phyloP scores from a whole-genome alignment of 2,113 vertebrate species.

The Forbesichthys papilliferus region DNA sequence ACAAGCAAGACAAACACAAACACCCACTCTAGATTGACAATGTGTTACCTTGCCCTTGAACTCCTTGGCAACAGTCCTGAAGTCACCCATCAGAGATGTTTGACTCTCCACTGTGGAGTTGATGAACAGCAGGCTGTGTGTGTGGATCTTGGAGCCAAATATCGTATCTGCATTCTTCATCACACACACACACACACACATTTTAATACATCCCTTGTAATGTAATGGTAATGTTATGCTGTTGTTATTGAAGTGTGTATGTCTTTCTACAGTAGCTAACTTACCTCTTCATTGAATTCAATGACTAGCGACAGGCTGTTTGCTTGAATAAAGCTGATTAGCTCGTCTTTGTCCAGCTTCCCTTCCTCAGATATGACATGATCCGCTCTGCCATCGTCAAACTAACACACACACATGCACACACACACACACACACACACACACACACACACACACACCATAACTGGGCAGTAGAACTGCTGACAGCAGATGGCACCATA shows the following conservation, averaged over 20 bases:
- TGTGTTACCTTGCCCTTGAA: constrained; percentile 82
- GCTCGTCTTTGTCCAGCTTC: constrained; percentile 70
- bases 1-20: background rate
- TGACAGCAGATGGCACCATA: constrained; percentile 36
- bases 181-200: constrained; percentile 8
- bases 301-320: constrained; percentile 86
- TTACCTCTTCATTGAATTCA: constrained; percentile 82
- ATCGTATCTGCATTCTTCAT: constrained; percentile 81
- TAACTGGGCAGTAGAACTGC: constrained; percentile 12
- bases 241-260: background rate
- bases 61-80: constrained; percentile 62
- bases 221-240: background rate
- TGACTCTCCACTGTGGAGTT: constrained; percentile 78
- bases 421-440: constrained; percentile 1
- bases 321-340: constrained; percentile 74
- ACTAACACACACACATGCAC: constrained; percentile 65
- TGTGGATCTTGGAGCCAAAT: constrained; percentile 78
- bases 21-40: background rate
- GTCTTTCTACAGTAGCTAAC: background rate
- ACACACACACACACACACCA: constrained; percentile 26
- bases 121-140: constrained; percentile 89
- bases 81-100: constrained; percentile 53
- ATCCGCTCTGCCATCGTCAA: constrained; percentile 82
- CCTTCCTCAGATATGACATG: constrained; percentile 64
- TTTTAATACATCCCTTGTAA: background rate